Conservation (phyloP, 2,888 invertebrate genomes). For the Glomeris marginata region DNA sequence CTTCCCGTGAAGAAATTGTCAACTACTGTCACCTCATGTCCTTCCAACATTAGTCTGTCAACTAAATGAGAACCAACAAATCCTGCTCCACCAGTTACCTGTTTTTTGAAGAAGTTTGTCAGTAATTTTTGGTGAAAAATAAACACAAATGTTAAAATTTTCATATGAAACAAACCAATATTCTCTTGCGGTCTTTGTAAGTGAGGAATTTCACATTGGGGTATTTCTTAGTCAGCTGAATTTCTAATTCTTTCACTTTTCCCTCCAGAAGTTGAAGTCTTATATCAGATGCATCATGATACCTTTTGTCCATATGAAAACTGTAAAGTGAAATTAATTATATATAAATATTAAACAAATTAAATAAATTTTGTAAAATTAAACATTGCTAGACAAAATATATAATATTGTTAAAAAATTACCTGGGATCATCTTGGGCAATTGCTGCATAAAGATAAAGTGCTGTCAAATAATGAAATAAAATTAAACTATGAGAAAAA, state of each 20-base stretch:
- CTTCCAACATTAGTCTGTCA: conserved; percentile 84
- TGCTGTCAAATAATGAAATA: neutral
- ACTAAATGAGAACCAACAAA: conserved; percentile 99
- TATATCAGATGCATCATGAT: conserved; percentile 7
- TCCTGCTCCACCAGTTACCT: conserved; percentile 92
- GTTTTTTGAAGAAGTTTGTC: conserved; percentile 22
- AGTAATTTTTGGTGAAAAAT: neutral
- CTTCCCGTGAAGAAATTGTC: conserved; percentile 98
- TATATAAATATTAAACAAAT: too few species aligned
- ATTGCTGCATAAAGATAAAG: neutral
- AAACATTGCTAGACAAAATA: neutral
- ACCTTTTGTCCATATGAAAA: neutral
- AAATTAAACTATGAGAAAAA: too few species aligned
- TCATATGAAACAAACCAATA: conserved; percentile 47
- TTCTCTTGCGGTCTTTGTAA: conserved; percentile 79
- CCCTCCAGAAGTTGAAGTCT: conserved; percentile 18
- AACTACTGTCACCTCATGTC: conserved; percentile 89
- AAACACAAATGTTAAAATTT: neutral
- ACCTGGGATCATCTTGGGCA: neutral
- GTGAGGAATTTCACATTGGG: conserved; percentile 84
- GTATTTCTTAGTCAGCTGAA: conserved; percentile 51
- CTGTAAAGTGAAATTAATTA: too few species aligned
- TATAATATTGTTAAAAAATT: neutral
- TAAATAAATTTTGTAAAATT: neutral
- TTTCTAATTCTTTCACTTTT: conserved; percentile 21